These are phyloP conservation scores for Carpatolechia fugitivella DNA, from an alignment of 2,888 invertebrate species.

Conservation along the genomic window DNA sequence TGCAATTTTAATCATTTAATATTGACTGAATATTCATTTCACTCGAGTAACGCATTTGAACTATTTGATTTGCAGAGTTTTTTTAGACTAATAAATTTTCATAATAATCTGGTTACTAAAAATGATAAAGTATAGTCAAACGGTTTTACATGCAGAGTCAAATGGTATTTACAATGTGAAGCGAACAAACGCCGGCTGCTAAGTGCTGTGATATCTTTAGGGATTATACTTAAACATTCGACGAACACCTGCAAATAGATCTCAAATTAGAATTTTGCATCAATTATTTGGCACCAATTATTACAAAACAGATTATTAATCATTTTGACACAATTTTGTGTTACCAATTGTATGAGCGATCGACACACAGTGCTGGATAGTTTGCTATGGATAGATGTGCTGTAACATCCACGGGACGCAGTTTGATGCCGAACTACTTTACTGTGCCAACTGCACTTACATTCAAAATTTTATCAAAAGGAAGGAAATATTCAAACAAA, in stretches of 20 bases:
- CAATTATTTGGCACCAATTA: conserved; percentile 68
- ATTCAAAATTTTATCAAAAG: too few relatives aligned
- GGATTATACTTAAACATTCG: conserved; percentile 74
- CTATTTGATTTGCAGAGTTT: too few relatives aligned
- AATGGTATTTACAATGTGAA: conserved; percentile 39
- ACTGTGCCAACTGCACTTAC: too few relatives aligned
- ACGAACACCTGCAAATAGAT: conserved; percentile 79
- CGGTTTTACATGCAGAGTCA: background rate
- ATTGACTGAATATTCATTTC: too few relatives aligned
- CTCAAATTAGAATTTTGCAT: conserved; percentile 77
- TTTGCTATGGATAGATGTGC: conserved; percentile 49
- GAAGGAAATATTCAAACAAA: background rate
- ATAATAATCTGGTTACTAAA: too few relatives aligned
- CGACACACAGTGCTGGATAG: conserved; percentile 46
- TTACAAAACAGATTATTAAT: conserved; percentile 37
- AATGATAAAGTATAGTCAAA: background rate
- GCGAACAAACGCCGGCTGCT: conserved; percentile 58
- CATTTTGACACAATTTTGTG: conserved; percentile 66
- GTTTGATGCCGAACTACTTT: background rate
- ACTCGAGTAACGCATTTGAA: too few relatives aligned
- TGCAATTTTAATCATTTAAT: too few relatives aligned
- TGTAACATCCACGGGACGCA: conserved; percentile 47
- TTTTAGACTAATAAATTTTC: too few relatives aligned
- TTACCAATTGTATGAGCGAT: conserved; percentile 57
- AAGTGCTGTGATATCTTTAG: conserved; percentile 72